Evolutionary conservation across 2,888 invertebrate species (phyloP).

Genomic region (Hypena proboscidalis): DNA sequence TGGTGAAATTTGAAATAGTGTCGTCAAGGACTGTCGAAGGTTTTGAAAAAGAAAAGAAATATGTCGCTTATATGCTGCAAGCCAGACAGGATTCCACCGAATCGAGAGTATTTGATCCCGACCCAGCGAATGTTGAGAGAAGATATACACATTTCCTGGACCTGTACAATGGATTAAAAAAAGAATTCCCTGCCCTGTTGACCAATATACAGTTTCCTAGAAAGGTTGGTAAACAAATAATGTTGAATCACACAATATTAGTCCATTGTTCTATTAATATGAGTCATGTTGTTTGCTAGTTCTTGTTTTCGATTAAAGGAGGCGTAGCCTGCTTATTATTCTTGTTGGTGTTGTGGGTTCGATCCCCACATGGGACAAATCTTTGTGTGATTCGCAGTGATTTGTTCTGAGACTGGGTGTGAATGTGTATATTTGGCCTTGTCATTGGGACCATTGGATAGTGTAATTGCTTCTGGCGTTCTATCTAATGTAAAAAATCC

Average conservation of each 20-base stretch:
- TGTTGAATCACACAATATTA: background rate
- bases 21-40: conserved; percentile 87
- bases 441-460: too few species aligned
- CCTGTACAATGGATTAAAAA: conserved; percentile 86
- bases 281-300: conserved; percentile 22
- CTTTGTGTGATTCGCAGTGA: too few species aligned
- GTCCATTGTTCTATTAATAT: conserved; percentile 19
- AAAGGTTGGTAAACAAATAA: conserved; percentile 77
- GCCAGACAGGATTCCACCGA: conserved; percentile 85
- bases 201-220: conserved; percentile 86
- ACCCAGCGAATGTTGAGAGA: conserved; percentile 88
- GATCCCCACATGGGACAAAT: too few species aligned
- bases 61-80: conserved; percentile 89
- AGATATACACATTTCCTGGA: conserved; percentile 90
- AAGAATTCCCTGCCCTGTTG: conserved; percentile 84
- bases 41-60: conserved; percentile 87
- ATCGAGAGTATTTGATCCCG: conserved; percentile 74
- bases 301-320: background rate
- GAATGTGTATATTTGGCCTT: too few species aligned
- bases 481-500: too few species aligned
- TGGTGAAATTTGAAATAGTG: conserved; percentile 87
- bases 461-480: too few species aligned
- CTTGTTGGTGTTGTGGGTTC: conserved; percentile 86
- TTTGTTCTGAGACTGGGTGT: too few species aligned
- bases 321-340: background rate